Conservation (phyloP, 2,888 invertebrate species). For the Cacoxenus indagator region DNA sequence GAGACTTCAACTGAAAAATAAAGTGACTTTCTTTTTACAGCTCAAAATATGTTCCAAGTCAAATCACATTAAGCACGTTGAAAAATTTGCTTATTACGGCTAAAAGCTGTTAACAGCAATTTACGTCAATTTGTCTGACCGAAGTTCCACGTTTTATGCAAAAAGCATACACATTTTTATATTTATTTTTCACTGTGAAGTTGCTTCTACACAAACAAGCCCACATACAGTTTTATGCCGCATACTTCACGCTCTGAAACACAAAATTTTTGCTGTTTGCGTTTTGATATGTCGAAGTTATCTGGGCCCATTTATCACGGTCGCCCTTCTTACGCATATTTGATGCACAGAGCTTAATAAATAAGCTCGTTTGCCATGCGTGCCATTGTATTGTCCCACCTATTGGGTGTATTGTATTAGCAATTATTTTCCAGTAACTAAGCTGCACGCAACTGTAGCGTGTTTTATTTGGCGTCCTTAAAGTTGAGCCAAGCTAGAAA, state of each 20-base stretch:
- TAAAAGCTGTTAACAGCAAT: too few relatives aligned
- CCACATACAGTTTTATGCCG: too few relatives aligned
- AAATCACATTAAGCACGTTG: too few relatives aligned
- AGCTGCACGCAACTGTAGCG: not conserved
- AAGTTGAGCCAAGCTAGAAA: not conserved
- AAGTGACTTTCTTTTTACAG: not conserved
- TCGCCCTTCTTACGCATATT: not conserved
- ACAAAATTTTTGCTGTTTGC: not conserved
- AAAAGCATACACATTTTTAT: too few relatives aligned
- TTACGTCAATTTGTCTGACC: too few relatives aligned
- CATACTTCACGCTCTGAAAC: too few relatives aligned
- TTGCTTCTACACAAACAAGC: too few relatives aligned
- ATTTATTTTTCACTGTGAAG: too few relatives aligned
- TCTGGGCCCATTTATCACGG: constrained; percentile 1
- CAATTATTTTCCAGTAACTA: not conserved
- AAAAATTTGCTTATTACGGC: too few relatives aligned
- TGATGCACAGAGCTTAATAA: not conserved
- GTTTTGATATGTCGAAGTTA: not conserved
- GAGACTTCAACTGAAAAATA: not conserved
- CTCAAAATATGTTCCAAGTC: too few relatives aligned
- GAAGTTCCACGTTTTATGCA: too few relatives aligned
- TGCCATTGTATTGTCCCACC: not conserved
- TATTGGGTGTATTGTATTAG: not conserved
- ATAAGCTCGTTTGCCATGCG: not conserved
- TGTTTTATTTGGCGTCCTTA: not conserved